phyloP scores from a whole-genome alignment of 2,888 invertebrate genomes.

The Proisotoma minuta region DNA sequence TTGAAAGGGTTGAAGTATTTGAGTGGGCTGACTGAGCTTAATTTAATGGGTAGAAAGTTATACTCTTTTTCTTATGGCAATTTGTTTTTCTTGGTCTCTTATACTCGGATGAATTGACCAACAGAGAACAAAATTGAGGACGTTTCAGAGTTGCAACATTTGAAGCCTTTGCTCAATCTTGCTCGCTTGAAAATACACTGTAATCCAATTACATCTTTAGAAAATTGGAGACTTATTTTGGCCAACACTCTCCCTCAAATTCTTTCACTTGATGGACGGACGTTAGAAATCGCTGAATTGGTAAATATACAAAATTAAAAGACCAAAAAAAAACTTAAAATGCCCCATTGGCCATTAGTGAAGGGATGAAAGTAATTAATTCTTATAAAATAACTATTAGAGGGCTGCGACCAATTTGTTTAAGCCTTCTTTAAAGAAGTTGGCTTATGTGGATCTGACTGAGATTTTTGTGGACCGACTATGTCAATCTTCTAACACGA shows the following conservation, averaged over 20 bases:
- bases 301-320: constrained; percentile 11
- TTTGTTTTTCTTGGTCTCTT: background rate
- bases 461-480: constrained; percentile 20
- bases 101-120: background rate
- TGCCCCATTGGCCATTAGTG: background rate
- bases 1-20: constrained; percentile 13
- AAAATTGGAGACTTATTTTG: constrained; percentile 24
- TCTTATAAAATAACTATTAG: background rate
- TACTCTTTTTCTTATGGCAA: no score
- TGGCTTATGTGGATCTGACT: constrained; percentile 23
- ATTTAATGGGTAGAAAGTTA: constrained; percentile 15
- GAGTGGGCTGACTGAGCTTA: constrained; percentile 15
- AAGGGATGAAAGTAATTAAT: background rate
- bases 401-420: constrained; percentile 25
- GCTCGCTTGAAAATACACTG: constrained; percentile 18
- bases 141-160: constrained; percentile 19
- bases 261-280: constrained; percentile 19
- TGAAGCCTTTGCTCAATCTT: constrained; percentile 19
- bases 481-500: constrained; percentile 20
- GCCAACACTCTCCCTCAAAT: constrained; percentile 27
- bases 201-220: constrained; percentile 26
- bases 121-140: constrained; percentile 31
- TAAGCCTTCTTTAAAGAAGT: constrained; percentile 21
- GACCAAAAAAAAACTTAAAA: background rate
- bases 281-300: constrained; percentile 21